These are phyloP conservation scores for Xenopus tropicalis DNA, from an alignment of 2,113 vertebrate species.

Conservation along the genomic window DNA sequence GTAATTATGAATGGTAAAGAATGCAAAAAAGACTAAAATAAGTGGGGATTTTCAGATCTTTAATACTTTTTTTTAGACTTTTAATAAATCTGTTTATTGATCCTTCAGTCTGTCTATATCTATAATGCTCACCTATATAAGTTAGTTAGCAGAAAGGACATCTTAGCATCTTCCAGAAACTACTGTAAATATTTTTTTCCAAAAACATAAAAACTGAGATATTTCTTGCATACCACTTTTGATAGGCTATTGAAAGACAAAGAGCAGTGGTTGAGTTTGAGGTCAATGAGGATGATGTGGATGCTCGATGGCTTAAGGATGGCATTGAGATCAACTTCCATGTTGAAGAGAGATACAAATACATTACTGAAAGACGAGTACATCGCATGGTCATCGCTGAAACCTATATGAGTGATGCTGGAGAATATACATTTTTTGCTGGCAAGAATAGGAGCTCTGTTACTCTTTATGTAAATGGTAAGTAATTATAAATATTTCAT, in stretches of 20 bases:
- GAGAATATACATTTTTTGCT: slow-evolving; percentile 89
- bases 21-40: no score
- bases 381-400: slow-evolving; percentile 91
- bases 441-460: slow-evolving; percentile 84
- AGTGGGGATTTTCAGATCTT: no score
- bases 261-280: slow-evolving; percentile 91
- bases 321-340: slow-evolving; percentile 87
- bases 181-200: no score
- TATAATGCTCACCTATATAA: no score
- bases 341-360: slow-evolving; percentile 79
- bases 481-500: slow-evolving; percentile 41
- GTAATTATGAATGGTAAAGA: no score
- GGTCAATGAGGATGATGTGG: slow-evolving; percentile 93
- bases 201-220: no score
- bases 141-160: no score
- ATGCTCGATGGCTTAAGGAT: slow-evolving; percentile 89
- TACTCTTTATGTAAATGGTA: slow-evolving; percentile 83
- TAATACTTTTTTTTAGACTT: no score
- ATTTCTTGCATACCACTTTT: not conserved
- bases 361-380: slow-evolving; percentile 79
- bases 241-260: slow-evolving; percentile 90
- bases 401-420: slow-evolving; percentile 84
- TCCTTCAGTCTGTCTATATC: no score
- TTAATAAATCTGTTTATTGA: no score
- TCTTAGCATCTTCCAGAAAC: no score